phyloP scores from a whole-genome alignment of 2,888 invertebrate genomes.

The Arctia plantaginis region DNA sequence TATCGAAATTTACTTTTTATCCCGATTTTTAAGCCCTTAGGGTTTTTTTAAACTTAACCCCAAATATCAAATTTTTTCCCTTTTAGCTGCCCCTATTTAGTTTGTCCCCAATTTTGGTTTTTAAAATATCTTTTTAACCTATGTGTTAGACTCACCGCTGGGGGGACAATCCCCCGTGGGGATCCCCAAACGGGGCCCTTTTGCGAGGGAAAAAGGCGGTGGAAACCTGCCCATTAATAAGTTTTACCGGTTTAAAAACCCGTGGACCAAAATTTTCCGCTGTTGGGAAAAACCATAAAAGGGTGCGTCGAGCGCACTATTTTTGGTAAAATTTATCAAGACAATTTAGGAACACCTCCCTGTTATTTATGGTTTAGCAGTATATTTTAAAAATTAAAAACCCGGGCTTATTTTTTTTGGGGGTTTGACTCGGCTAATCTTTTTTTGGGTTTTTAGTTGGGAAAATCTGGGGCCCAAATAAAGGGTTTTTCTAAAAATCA shows the following conservation, averaged over 20 bases:
- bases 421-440: constrained; percentile 61
- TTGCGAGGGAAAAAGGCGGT: constrained; percentile 11
- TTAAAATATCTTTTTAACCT: no score
- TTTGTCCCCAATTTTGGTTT: constrained; percentile 45
- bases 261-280: constrained; percentile 73
- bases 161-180: constrained; percentile 20
- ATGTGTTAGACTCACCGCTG: constrained; percentile 35
- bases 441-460: constrained; percentile 61
- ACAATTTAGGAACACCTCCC: constrained; percentile 83
- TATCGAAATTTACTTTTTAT: no score
- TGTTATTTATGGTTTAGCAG: constrained; percentile 73
- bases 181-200: constrained; percentile 25
- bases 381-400: constrained; percentile 80
- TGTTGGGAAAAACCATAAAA: constrained; percentile 67
- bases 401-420: constrained; percentile 60
- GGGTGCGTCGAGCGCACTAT: constrained; percentile 70
- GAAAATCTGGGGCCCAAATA: constrained; percentile 46
- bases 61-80: constrained; percentile 56
- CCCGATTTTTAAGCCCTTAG: constrained; percentile 28
- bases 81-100: constrained; percentile 63
- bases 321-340: constrained; percentile 83
- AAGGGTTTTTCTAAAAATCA: constrained; percentile 54
- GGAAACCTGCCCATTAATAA: constrained; percentile 50
- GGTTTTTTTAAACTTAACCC: constrained; percentile 70
- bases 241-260: constrained; percentile 55